These are phyloP conservation scores for Chaitophorus viminalis DNA, from an alignment of 2,888 invertebrate genomes.

Conservation along the genomic window DNA sequence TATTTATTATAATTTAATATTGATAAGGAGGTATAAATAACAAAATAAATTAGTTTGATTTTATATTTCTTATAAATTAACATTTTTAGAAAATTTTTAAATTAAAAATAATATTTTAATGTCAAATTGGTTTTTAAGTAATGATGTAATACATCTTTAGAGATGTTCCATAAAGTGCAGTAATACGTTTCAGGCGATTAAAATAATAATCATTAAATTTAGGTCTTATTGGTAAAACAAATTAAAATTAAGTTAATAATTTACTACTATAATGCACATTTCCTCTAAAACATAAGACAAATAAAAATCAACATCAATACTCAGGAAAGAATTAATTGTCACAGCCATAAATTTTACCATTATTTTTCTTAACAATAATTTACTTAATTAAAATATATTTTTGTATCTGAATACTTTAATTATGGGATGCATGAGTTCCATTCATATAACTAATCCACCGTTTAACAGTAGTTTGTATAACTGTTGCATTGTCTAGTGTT, in stretches of 20 bases:
- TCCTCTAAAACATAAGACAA: not conserved
- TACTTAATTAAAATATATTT: conserved; percentile 7
- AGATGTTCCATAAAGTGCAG: not conserved
- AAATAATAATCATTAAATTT: not conserved
- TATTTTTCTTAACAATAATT: not conserved
- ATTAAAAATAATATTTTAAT: not conserved
- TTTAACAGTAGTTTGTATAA: conserved; percentile 84
- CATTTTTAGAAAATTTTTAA: too few relatives aligned
- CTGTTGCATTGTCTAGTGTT: conserved; percentile 84
- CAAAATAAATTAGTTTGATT: too few relatives aligned
- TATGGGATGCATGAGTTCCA: conserved; percentile 93
- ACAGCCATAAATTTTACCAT: conserved; percentile 27
- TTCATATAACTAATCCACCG: conserved; percentile 96
- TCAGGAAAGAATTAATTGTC: conserved; percentile 13
- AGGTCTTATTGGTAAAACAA: too few relatives aligned
- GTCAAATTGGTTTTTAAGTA: not conserved
- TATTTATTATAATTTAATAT: too few relatives aligned
- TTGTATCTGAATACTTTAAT: conserved; percentile 72
- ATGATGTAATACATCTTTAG: not conserved
- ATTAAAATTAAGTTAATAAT: not conserved
- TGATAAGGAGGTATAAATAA: too few relatives aligned
- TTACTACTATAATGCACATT: conserved; percentile 30
- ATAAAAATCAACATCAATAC: conserved; percentile 6
- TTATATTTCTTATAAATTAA: too few relatives aligned
- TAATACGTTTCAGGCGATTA: not conserved